Evolutionary conservation across 2,113 vertebrate species (phyloP), one percentile per base, ranked within the genome.

Genomic region (Paedocypris sp.): DNA sequence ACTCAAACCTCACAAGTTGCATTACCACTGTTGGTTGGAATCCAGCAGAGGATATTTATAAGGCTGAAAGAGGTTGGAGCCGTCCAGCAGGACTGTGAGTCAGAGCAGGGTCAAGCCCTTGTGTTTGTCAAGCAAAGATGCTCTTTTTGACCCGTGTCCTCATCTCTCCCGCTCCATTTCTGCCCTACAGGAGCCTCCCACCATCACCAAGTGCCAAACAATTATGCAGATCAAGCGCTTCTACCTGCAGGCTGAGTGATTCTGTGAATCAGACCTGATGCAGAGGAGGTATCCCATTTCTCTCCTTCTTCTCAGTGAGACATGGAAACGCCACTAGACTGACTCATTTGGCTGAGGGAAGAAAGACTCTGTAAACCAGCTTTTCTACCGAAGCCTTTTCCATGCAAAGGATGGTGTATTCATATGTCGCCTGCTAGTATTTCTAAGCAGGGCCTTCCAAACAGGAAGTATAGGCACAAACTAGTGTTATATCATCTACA

Each of bases 151-250:
- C 18, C 10, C 5, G 4, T 50, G 38, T 59, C 25, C 38, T 11
- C 48, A 35, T 29, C 33, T 62, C 57, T 59, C 35, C 36, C 54
- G 52, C 54, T 42, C 11, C 22, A 47, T 6, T 8, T 38, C 15
- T 50, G 23, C 43, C 28, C 20, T 39, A n/a, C 43, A 67, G 33
- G 10, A 13, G 38, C 6, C 61, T 41, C 35, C 51, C 43, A 11
- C 13, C 22, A 31, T 49, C 60, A 41, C 38, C 26, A 50, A 50
- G 59, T 50, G 46, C 46, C 19, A 32, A 43, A 23, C 11, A 32
- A 63, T 53, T 63, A 63, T 63, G 60, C 60, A 63, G 36, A 53
- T 63, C 60, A 25, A 16, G n/a, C 49, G 11, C 9, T 6, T 12
- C 28, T 63, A 42, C 26, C 60, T 35, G 49, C 49, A 42, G 38